phyloP scores from a whole-genome alignment of 2,888 invertebrate genomes.

The Chloroclystis v-ata region DNA sequence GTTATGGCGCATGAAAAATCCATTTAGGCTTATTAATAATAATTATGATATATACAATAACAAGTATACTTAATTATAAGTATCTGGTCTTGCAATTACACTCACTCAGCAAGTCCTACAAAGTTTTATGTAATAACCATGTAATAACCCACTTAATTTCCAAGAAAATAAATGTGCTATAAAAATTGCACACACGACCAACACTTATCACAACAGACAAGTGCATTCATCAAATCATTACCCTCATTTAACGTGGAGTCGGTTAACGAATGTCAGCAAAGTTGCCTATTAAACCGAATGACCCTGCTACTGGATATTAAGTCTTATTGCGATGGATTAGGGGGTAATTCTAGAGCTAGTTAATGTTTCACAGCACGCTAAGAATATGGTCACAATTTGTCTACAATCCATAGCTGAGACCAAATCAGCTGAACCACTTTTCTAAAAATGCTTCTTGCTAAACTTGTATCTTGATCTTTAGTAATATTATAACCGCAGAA shows the following conservation, averaged over 20 bases:
- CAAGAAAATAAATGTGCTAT: slow-evolving; percentile 1
- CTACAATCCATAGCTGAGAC: slow-evolving; percentile 3
- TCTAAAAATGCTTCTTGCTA: background rate
- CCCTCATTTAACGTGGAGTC: slow-evolving; percentile 15
- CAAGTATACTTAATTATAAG: too few species aligned
- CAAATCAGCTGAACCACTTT: slow-evolving; percentile 5
- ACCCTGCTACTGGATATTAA: slow-evolving; percentile 1
- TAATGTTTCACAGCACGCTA: background rate
- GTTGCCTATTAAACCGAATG: slow-evolving; percentile 11
- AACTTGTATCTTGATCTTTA: too few species aligned
- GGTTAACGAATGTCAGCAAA: slow-evolving; percentile 16
- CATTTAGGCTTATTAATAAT: too few species aligned
- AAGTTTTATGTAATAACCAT: background rate
- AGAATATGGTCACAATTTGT: slow-evolving; percentile 11
- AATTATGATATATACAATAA: too few species aligned
- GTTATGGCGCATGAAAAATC: too few species aligned
- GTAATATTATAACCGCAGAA: too few species aligned
- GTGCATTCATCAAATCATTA: slow-evolving; percentile 14
- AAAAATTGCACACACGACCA: slow-evolving; percentile 7
- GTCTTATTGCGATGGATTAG: slow-evolving; percentile 4
- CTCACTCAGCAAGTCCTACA: background rate
- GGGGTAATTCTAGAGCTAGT: background rate
- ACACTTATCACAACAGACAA: slow-evolving; percentile 8
- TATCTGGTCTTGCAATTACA: background rate
- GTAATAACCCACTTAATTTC: background rate